These are phyloP conservation scores for Todus mexicanus DNA, from an alignment of 2,797 vertebrate genomes.

Conservation along the genomic window DNA sequence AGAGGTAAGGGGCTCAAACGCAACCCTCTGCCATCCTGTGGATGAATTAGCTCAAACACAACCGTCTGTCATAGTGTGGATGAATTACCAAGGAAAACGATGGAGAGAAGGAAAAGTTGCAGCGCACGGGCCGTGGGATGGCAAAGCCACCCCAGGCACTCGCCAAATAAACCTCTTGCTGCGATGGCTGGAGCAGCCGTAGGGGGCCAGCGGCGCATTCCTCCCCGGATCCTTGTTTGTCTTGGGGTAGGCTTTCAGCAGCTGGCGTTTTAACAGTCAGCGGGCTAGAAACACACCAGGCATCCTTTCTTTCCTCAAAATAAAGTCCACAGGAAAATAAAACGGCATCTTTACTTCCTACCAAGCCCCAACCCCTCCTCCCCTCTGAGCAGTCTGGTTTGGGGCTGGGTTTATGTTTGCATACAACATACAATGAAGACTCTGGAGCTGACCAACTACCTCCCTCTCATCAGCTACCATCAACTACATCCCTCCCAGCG, in stretches of 20 bases:
- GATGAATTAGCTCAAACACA: neutral
- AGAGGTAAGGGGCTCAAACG: neutral
- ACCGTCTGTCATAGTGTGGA: neutral
- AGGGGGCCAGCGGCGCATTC: neutral
- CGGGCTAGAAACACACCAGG: neutral
- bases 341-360: neutral
- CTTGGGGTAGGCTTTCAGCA: neutral
- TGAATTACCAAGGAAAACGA: neutral
- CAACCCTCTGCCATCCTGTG: no score
- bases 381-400: neutral
- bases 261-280: neutral
- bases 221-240: neutral
- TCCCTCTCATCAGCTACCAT: neutral
- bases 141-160: neutral
- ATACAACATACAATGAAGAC: neutral
- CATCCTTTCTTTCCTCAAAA: neutral
- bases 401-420: neutral
- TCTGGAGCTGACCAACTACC: neutral
- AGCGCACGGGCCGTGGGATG: neutral
- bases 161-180: neutral
- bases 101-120: neutral
- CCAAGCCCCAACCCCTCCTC: neutral
- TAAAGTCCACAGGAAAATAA: neutral
- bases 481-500: neutral
- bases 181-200: neutral